Base-by-base conservation (phyloP, 2,888 invertebrate genomes). In the Himalopsyche kuldschensis region DNA sequence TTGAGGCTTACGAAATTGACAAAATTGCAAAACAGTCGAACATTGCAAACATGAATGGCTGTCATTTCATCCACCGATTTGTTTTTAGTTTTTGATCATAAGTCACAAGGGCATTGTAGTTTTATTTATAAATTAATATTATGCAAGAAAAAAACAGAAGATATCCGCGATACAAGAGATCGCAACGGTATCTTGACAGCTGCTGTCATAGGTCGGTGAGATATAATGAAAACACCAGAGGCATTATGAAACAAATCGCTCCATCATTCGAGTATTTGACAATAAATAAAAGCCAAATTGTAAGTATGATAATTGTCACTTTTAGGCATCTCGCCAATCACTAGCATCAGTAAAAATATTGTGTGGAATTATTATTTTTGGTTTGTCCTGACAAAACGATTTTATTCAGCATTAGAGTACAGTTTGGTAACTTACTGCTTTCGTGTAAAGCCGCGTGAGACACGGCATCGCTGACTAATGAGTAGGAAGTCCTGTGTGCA, bases 361-460 rank as follows among this genome's bases (percentile, higher is more conserved):
- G 20, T 24, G 1, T 27, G 11, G 27, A 20, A 1, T 69, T 30
- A 24, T 69, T 20, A 24, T 27, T 27, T 69, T 69, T 69, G 15
- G 6, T 24, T 11, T 2, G 20, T 27, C 27, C 69, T 69, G 69
- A 69, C 27, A 11, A 24, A 8, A 27, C n/a, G 63, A 63, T 63
- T 24, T n/a, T n/a, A n/a, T n/a, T 1, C 6, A 24, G 6, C 3
- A 4, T 6, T 4, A 63, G 27, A 24, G 15, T 69, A 27, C 27
- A 75, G 46, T 20, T 69, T 30, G 85, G 55, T 80, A 84, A 90
- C 91, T 91, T 89, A 93, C 93, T 92, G 87, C 91, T 90, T 88
- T 93, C 94, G 87, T 92, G 92, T 87, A 92, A 92, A 84, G 93
- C 92, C 32, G 93, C 93, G 88, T 92, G 91, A 75, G 93, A 92